Base-by-base conservation (phyloP, 2,888 invertebrate species). In the Idaea biselata region DNA sequence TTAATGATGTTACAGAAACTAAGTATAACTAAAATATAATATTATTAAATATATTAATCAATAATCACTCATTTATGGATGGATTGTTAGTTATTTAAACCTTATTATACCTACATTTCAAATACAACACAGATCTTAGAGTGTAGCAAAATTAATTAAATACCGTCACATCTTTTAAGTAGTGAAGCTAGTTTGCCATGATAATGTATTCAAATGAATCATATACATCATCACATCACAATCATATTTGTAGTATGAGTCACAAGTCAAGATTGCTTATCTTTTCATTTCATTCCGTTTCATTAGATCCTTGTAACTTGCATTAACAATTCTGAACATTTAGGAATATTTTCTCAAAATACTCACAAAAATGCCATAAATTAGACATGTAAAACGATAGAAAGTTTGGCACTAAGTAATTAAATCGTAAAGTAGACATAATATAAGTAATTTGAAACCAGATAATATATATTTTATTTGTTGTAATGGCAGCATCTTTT, bases 351-450 rank as follows among this genome's bases (percentile, higher is more conserved):
- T 58, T 44, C 44, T 44, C 11, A 44, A 6, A 54, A 57, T 58
- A 18, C 33, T 58, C 32, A 60, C 59, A 66, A 55, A 16, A 61
- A 63, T 58, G 62, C 63, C 63, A 60, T 60, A 55, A 63, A 61
- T 59, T 11, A 65, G 58, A 67, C 18, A 54, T 66, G 63, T 68
- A 68, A 68, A 67, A 62, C 63, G 60, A 60, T 68, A 70, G 59
- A 72, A 69, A 73, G 67, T 78, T 80, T 80, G 80, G 80, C 80
- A 80, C 80, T 71, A 69, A 71, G 60, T 73, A 69, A 70, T 44
- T 44, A 44, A 44, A 44, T 44, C 14, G 44, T 44, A 44, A 44
- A 44, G 14, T 44, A 44, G 8, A 11, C 14, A 14, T 44, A 44
- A 44, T 44, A 44, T 44, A 33, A 33, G 33, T 33, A 44, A 44